Conservation (phyloP, 2,888 invertebrate species). For the Strigamia maritima region DNA sequence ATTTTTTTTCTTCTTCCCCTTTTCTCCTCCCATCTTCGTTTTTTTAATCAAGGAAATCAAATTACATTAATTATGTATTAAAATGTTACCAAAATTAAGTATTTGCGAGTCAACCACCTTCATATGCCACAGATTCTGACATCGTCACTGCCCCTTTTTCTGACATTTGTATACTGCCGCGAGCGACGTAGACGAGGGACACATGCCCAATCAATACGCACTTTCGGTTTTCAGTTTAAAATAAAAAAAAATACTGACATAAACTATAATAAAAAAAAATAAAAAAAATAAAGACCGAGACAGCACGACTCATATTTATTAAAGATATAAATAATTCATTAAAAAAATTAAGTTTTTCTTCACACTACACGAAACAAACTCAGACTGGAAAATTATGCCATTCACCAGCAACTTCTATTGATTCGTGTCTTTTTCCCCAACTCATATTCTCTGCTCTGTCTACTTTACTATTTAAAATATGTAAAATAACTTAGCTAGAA, state of each 20-base stretch:
- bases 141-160: conserved; percentile 21
- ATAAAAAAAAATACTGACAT: not conserved
- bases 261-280: not conserved
- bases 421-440: not conserved
- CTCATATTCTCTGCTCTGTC: not conserved
- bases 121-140: not conserved
- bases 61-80: conserved; percentile 16
- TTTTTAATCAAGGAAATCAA: conserved; percentile 11
- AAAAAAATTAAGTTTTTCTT: conserved; percentile 22
- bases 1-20: not conserved
- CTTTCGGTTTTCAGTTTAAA: conserved; percentile 17
- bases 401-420: conserved; percentile 9
- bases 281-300: not conserved
- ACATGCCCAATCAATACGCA: not conserved
- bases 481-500: not conserved
- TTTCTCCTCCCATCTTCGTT: not conserved
- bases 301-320: conserved; percentile 27
- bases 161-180: not conserved
- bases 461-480: conserved; percentile 9
- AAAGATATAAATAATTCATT: conserved; percentile 21
- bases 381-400: conserved; percentile 22
- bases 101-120: conserved; percentile 12
- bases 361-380: conserved; percentile 27
- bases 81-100: not conserved
- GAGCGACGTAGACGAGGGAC: not conserved